Evolutionary conservation across 2,888 invertebrate species (phyloP).

Genomic region (Apamea sordens): DNA sequence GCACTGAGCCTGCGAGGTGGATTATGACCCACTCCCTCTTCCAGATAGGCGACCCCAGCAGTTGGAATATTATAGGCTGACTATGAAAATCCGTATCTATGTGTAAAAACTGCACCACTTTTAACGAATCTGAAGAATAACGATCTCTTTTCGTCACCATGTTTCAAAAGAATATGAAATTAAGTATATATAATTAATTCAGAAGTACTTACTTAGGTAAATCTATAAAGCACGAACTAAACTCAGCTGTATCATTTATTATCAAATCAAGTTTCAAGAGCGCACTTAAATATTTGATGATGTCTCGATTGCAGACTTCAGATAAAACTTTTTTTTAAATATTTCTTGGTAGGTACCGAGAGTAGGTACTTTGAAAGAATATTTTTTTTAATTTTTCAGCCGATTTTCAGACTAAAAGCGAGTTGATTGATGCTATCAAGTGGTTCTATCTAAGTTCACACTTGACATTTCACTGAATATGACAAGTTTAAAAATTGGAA

Average conservation of each 20-base stretch:
- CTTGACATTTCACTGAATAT: not conserved
- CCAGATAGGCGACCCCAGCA: too few relatives aligned
- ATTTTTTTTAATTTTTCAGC: not conserved
- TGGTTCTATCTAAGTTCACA: not conserved
- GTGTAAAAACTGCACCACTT: too few relatives aligned
- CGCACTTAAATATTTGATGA: slow-evolving; percentile 24
- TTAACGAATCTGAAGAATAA: not conserved
- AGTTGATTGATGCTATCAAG: not conserved
- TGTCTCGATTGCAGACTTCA: slow-evolving; percentile 9
- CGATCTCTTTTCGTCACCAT: not conserved
- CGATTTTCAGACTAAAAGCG: not conserved
- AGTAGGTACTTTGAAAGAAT: not conserved
- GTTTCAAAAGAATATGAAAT: not conserved
- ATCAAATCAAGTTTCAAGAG: not conserved
- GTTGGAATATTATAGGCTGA: too few relatives aligned
- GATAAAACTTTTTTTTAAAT: slow-evolving; percentile 20
- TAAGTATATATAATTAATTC: not conserved
- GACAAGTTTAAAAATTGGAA: not conserved
- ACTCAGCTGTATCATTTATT: not conserved
- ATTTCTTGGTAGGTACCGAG: not conserved
- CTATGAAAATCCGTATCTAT: too few relatives aligned
- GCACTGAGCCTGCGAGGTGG: too few relatives aligned
- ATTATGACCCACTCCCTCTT: too few relatives aligned
- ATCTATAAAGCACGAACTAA: not conserved
- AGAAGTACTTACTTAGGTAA: not conserved